Evolutionary conservation across 92 coral and sea anemone species (phyloP), one percentile per base, ranked within the genome.

Genomic region (Paramuricea clavata): DNA sequence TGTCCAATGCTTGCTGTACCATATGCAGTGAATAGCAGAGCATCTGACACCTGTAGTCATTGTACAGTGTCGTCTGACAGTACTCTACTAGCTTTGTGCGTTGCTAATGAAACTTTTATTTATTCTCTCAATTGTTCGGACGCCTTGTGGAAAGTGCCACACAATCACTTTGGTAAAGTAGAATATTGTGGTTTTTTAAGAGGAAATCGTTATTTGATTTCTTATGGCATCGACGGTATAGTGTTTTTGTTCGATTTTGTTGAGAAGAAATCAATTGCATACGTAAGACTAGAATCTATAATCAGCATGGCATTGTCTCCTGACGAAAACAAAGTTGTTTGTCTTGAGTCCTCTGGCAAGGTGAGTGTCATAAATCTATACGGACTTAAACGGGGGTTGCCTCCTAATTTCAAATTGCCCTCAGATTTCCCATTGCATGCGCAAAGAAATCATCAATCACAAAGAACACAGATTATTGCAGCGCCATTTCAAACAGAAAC

Each of bases 181-280:
- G 78, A 54, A 44, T 77, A 52, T 71, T 84, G 92, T 78, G 77
- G 43, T 65, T 89, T 89, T 84, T 23, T 88, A 22, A 73, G 76
- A 31, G 85, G 65, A 12, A 83, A 85, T n/a, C 89, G 85, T 70
- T 83, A 83, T 61, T 85, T 89, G 21, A 41, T 88, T 12, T 71
- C 91, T 17, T 83, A 67, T 26, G 73, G 73, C 25, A 34, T 67
- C 35, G 73, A 67, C 25, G 23, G 43, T 26, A 7, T 67, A 42
- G 72, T 88, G 28, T 74, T 88, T 42, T 23, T 83, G 43, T 89
- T 87, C 79, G 89, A 83, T n/a, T 35, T 83, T 13, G 16, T n/a
- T 30, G 73, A 81, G 50, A 36, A 15, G 41, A 67, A 81, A 34
- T 69, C 87, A 42, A 25, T 73, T 57, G 83, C 64, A 39, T 81